Conservation (phyloP, 2,888 invertebrate genomes). For the Cheilosia vulpina region DNA sequence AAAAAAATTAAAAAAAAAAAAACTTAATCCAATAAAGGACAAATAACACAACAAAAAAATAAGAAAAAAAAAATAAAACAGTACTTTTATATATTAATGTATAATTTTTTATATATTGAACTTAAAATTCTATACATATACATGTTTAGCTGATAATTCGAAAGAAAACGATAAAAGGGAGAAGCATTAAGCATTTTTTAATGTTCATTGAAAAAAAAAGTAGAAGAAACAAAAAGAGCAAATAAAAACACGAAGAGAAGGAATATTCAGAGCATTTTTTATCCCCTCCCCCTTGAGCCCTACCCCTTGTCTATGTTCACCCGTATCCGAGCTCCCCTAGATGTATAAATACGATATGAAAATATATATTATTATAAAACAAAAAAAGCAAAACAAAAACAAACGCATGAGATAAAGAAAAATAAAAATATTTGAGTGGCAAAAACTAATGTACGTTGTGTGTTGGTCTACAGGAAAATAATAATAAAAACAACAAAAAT, state of each 20-base stretch:
- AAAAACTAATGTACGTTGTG: slow-evolving; percentile 73
- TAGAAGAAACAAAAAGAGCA: slow-evolving; percentile 3
- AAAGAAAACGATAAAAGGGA: slow-evolving; percentile 37
- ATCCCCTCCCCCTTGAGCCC: slow-evolving; percentile 12
- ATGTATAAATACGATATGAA: slow-evolving; percentile 71
- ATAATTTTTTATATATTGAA: slow-evolving; percentile 75
- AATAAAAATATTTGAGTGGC: slow-evolving; percentile 61
- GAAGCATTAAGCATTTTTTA: slow-evolving; percentile 74
- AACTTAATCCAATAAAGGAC: slow-evolving; percentile 74
- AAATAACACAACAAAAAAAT: slow-evolving; percentile 69
- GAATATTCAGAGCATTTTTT: slow-evolving; percentile 69
- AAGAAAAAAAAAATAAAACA: slow-evolving; percentile 35
- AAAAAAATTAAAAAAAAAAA: slow-evolving; percentile 54
- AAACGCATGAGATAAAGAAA: slow-evolving; percentile 51
- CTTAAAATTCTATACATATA: slow-evolving; percentile 75
- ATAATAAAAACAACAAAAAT: slow-evolving; percentile 28
- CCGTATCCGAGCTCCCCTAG: slow-evolving; percentile 49
- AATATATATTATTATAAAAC: slow-evolving; percentile 71
- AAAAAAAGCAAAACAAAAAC: slow-evolving; percentile 26
- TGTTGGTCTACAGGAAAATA: slow-evolving; percentile 73
- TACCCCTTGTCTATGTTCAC: background rate
- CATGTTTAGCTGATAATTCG: slow-evolving; percentile 73
- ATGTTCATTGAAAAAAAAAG: slow-evolving; percentile 57
- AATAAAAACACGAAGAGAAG: slow-evolving; percentile 14
- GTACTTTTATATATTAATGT: slow-evolving; percentile 74